Base-by-base conservation (phyloP, 2,113 vertebrate species). In the Suncus etruscus region DNA sequence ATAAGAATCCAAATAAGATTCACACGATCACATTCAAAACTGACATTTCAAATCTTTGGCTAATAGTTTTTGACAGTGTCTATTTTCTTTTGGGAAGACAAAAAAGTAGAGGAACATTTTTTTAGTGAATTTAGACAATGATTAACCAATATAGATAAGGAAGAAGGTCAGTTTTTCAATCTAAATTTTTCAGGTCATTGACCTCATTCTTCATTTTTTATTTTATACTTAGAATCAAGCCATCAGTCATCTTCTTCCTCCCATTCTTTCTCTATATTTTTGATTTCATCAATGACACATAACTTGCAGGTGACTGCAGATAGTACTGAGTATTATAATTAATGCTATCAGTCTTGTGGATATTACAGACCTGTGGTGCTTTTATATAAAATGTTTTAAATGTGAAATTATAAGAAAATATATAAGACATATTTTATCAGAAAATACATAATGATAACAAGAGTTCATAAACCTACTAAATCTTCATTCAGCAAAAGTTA, bases 91-190 rank as follows among this genome's bases (percentile, higher is more conserved):
- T 83, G 50, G 69, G 58, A 73, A 91, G 69, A 66, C 65, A 90
- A 92, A 95, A 80, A 84, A 78, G 63, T 75, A 22, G 27, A 61
- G n/a, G 12, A 73, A 79, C 32, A 70, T 14, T 83, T 89, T 54
- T 65, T 89, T 45, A 84, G 51, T 94, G 72, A 88, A 87, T 48
- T 69, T 86, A 80, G 83, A 29, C 76, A 86, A 47, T 77, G 31
- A 20, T 68, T 90, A 93, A 51, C 29, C 74, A 85, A 70, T 86
- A 22, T 50, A 72, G 86, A 79, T 86, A 94, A 69, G 25, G 54
- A 92, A 90, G 78, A 31, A 88, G 83, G 69, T 73, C 6, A 16
- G 25, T 81, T 96, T 94, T 83, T 73, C 45, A 91, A 47, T 6
- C 22, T 74, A 69, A 70, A 66, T 32, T 78, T 91, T 95, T 89